A percentile compares a stretch with the other conserved stretches of the same genome.
Conservation (phyloP, 2,888 invertebrate species). For the Drosophila niveifrons region DNA sequence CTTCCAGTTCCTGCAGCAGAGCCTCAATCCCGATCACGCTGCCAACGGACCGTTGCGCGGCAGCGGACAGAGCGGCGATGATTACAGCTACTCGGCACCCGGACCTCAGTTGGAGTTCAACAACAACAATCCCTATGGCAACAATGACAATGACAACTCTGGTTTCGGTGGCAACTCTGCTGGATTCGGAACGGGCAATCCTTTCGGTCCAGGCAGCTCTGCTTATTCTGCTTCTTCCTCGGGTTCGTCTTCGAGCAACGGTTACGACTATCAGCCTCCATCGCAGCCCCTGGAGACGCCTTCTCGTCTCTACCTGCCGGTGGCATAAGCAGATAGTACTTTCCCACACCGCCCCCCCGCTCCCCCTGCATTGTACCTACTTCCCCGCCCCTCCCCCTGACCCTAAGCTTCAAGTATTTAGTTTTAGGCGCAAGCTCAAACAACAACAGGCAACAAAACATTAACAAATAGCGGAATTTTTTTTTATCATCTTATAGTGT, state of each 20-base stretch:
- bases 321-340: conserved; percentile 60
- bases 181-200: conserved; percentile 21
- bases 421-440: conserved; percentile 58
- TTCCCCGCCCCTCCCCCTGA: conserved; percentile 8
- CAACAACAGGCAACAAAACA: conserved; percentile 55
- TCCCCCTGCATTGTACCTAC: neutral
- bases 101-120: conserved; percentile 32
- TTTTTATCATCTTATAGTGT: conserved; percentile 75
- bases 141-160: neutral
- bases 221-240: conserved; percentile 17
- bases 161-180: conserved; percentile 11
- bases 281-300: conserved; percentile 55
- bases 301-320: conserved; percentile 75
- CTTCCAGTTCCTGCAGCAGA: conserved; percentile 84
- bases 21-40: conserved; percentile 71
- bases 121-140: conserved; percentile 24
- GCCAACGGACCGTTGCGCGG: conserved; percentile 69
- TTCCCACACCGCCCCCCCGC: neutral
- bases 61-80: conserved; percentile 82
- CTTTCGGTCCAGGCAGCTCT: conserved; percentile 29
- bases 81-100: conserved; percentile 73
- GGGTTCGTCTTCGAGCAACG: conserved; percentile 31
- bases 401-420: conserved; percentile 70
- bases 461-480: conserved; percentile 60
- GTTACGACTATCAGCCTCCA: conserved; percentile 79